phyloP scores from a whole-genome alignment of 64 coral and sea anemone genomes.

The Trachythela sp. region DNA sequence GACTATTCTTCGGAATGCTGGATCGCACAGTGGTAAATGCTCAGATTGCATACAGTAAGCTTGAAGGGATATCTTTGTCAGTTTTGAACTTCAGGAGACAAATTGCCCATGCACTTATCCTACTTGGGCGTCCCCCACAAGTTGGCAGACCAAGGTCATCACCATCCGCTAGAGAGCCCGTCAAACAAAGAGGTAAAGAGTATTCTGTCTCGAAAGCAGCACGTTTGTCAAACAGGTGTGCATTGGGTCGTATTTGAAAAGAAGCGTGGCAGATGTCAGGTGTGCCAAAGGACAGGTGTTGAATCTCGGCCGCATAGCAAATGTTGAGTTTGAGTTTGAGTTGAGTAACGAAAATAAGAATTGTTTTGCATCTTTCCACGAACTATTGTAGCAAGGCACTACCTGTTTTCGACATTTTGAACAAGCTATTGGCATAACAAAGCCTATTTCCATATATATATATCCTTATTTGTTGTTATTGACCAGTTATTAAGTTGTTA shows the following conservation, averaged over 20 bases:
- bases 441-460: not conserved
- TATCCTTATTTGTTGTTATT: not conserved
- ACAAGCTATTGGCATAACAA: not conserved
- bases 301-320: conserved; percentile 45
- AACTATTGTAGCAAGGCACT: not conserved
- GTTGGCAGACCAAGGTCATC: not conserved
- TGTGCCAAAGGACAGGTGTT: conserved; percentile 27
- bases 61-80: not conserved
- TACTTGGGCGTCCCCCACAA: conserved; percentile 44
- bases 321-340: not conserved
- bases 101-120: conserved; percentile 35
- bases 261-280: conserved; percentile 44
- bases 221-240: conserved; percentile 42
- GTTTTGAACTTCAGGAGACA: conserved; percentile 36
- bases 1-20: conserved; percentile 48
- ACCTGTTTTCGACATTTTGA: not conserved
- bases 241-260: conserved; percentile 46
- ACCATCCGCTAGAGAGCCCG: no score
- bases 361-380: not conserved
- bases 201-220: conserved; percentile 32
- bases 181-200: no score
- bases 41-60: conserved; percentile 27
- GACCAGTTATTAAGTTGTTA: not conserved
- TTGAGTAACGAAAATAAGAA: not conserved
- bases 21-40: conserved; percentile 53